phyloP scores from a whole-genome alignment of 2,113 vertebrate genomes.

The Brachionichthys hirsutus region DNA sequence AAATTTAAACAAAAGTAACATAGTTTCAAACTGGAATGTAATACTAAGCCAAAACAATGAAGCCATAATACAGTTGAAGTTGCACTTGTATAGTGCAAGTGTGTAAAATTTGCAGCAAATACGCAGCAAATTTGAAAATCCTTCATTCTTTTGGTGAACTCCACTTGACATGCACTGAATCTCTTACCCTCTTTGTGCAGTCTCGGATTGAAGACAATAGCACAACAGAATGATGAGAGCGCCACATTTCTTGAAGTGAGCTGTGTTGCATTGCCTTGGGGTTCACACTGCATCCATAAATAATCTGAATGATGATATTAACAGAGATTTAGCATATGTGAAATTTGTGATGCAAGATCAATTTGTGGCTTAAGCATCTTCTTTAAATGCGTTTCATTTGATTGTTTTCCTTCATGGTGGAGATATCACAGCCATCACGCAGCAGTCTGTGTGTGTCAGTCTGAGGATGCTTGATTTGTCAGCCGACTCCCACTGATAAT shows the following conservation, averaged over 20 bases:
- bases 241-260: background rate
- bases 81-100: too few relatives aligned
- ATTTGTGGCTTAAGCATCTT: conserved; percentile 14
- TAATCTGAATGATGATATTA: conserved; percentile 11
- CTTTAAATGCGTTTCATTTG: conserved; percentile 22
- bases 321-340: conserved; percentile 23
- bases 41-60: too few relatives aligned
- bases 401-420: conserved; percentile 13
- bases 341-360: conserved; percentile 19
- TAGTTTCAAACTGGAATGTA: too few relatives aligned
- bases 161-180: background rate
- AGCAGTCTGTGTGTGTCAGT: conserved; percentile 19
- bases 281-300: background rate
- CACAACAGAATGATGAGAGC: background rate
- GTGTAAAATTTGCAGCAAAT: too few relatives aligned
- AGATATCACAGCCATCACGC: conserved; percentile 4
- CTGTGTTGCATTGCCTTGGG: background rate
- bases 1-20: too few relatives aligned
- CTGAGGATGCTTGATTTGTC: conserved; percentile 30
- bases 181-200: background rate
- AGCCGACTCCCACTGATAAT: conserved; percentile 30
- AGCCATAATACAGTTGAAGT: too few relatives aligned
- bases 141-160: background rate
- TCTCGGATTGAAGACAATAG: background rate
- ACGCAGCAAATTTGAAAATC: too few relatives aligned